Evolutionary conservation across 2,888 invertebrate genomes (phyloP).

Genomic region (Tolmerus cingulatus): DNA sequence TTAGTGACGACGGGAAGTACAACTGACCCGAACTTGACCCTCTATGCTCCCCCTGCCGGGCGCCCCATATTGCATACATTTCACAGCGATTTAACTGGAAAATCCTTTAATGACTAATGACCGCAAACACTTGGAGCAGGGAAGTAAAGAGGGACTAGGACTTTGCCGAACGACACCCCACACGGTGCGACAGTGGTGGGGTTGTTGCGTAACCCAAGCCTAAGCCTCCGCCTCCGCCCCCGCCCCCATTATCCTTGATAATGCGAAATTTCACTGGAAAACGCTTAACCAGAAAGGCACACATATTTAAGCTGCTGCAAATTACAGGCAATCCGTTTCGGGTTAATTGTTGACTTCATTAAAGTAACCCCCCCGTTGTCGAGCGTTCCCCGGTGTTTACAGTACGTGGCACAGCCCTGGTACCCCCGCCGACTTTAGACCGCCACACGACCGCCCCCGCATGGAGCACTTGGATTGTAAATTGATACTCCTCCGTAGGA

Average conservation of each 20-base stretch:
- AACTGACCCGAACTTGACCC: slow-evolving; percentile 20
- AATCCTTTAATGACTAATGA: slow-evolving; percentile 38
- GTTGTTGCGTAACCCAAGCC: not conserved
- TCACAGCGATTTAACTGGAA: slow-evolving; percentile 34
- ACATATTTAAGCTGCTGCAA: slow-evolving; percentile 13
- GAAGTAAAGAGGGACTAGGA: not conserved
- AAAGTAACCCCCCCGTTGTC: not conserved
- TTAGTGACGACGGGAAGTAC: slow-evolving; percentile 41
- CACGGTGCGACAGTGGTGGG: not conserved
- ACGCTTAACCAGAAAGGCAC: slow-evolving; percentile 9
- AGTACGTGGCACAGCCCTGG: not conserved
- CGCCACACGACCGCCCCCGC: not conserved
- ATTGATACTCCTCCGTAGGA: not conserved
- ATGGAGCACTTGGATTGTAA: not conserved
- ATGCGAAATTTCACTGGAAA: slow-evolving; percentile 16
- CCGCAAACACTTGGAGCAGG: slow-evolving; percentile 2
- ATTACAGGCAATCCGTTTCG: slow-evolving; percentile 4
- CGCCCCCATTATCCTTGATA: slow-evolving; percentile 16
- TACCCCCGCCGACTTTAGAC: not conserved
- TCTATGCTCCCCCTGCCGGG: not conserved
- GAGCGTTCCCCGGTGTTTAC: not conserved
- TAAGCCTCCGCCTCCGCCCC: not conserved
- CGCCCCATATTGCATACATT: slow-evolving; percentile 8
- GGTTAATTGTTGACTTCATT: slow-evolving; percentile 29
- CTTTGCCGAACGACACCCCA: not conserved